These are phyloP conservation scores for Sebastes melanostomus DNA, from an alignment of 2,797 vertebrate species.

Conservation along the genomic window DNA sequence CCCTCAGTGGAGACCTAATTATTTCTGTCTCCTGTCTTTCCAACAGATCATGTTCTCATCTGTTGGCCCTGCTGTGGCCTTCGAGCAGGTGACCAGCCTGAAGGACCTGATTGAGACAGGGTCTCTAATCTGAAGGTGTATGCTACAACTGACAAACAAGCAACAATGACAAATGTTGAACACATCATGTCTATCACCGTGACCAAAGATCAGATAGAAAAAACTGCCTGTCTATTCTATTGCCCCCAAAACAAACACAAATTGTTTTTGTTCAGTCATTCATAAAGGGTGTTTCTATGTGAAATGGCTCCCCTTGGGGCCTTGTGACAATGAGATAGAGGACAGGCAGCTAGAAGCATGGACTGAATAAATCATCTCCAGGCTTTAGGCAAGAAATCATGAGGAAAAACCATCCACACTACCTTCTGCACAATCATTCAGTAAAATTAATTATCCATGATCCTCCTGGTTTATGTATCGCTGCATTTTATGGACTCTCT, in stretches of 20 bases:
- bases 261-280: slow-evolving; percentile 26
- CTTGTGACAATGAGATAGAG: slow-evolving; percentile 28
- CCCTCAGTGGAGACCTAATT: slow-evolving; percentile 56
- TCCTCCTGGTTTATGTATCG: not conserved
- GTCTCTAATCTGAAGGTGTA: slow-evolving; percentile 3
- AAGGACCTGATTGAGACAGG: slow-evolving; percentile 13
- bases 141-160: slow-evolving; percentile 6
- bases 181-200: not conserved
- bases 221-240: not conserved
- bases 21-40: slow-evolving; percentile 57
- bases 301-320: slow-evolving; percentile 28
- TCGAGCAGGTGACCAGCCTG: slow-evolving; percentile 14
- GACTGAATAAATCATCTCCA: slow-evolving; percentile 59
- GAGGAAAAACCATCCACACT: slow-evolving; percentile 4
- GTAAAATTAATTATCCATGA: slow-evolving; percentile 39
- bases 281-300: slow-evolving; percentile 10
- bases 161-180: slow-evolving; percentile 8
- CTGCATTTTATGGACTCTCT: not conserved
- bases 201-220: not conserved
- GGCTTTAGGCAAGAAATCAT: slow-evolving; percentile 29
- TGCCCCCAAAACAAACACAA: not conserved
- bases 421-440: slow-evolving; percentile 33
- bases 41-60: slow-evolving; percentile 54
- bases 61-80: slow-evolving; percentile 29
- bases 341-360: slow-evolving; percentile 26